Base-by-base conservation (phyloP, 2,113 vertebrate species). In the Sturnus vulgaris region DNA sequence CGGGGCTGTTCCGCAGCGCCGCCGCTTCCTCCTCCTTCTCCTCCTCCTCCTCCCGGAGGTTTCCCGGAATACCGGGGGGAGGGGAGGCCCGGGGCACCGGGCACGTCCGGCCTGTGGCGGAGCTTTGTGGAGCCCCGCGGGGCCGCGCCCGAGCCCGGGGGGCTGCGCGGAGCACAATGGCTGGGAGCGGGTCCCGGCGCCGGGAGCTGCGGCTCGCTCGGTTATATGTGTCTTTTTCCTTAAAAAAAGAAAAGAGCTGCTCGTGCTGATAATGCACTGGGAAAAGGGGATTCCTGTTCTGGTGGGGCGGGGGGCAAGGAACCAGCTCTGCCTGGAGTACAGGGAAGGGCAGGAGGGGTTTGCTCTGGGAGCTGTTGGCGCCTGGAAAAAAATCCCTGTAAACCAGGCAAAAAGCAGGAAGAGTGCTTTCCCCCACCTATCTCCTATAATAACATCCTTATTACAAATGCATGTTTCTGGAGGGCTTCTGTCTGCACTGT, bases 11-110 rank as follows among this genome's bases (percentile, higher is more conserved):
- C 94, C 63, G 89, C 94, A 89, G 91, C 94, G 92, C 92, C 86
- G 66, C 89, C 86, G 73, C 92, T 90, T 81, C 92, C 92, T 79
- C 79, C 63, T 84, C n/a, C 86, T 81, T 28, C 82, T 85, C 4
- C 35, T 81, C 9, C 44, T 79, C 55, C 72, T 69, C 56, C 56
- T 88, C 86, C 78, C 55, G 93, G 87, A 91, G 93, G 56, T 82
- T 96, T 96, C 96, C 96, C 94, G 95, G 95, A 96, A 94, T 93
- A 78, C 71, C 57, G 91, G 82, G 77, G 93, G 65, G 70, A 77
- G 90, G 85, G 82, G 90, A 83, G 80, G 88, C 90, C 73, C 92
- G 77, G 96, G 87, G 87, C 95, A 75, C 73, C 84, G 79, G 86
- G 92, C 92, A 86, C 78, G 92, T 82, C 90, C 82, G 90, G 91